Conservation (phyloP, 2,797 vertebrate species). For the Tragopan temminckii region DNA sequence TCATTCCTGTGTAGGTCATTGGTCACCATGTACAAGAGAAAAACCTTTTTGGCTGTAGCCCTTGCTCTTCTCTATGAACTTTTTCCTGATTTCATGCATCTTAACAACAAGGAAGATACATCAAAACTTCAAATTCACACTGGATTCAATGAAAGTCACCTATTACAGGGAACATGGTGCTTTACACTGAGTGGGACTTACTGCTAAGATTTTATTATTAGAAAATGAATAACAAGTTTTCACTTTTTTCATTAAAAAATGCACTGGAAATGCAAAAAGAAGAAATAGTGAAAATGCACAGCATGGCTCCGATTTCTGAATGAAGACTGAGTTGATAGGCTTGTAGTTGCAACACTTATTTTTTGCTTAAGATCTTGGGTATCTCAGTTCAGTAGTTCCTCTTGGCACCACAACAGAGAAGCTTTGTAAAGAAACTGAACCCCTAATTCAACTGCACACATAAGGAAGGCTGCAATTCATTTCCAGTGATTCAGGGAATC, state of each 20-base stretch:
- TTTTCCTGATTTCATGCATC: not conserved
- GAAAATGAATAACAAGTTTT: not conserved
- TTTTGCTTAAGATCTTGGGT: conserved; percentile 22
- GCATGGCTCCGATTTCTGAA: conserved; percentile 16
- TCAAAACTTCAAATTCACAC: not conserved
- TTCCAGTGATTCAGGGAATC: not conserved
- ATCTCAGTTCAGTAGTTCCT: conserved; percentile 14
- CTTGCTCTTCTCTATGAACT: not conserved
- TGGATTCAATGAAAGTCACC: not conserved
- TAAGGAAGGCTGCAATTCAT: conserved; percentile 15
- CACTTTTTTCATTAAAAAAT: not conserved
- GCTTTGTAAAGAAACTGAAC: conserved; percentile 39
- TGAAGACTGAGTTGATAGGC: conserved; percentile 8
- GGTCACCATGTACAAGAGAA: not conserved
- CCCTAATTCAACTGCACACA: not conserved
- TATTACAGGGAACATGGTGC: not conserved
- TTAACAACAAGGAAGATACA: not conserved
- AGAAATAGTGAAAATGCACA: conserved; percentile 14
- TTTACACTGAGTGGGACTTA: not conserved
- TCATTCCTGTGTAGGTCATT: not conserved
- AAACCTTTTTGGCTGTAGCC: not conserved
- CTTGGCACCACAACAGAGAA: conserved; percentile 43
- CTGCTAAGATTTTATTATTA: not conserved
- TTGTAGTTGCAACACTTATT: conserved; percentile 34
- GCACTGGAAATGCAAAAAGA: not conserved